Conservation (phyloP, 2,888 invertebrate genomes). For the Drosophila pseudotalamancana region DNA sequence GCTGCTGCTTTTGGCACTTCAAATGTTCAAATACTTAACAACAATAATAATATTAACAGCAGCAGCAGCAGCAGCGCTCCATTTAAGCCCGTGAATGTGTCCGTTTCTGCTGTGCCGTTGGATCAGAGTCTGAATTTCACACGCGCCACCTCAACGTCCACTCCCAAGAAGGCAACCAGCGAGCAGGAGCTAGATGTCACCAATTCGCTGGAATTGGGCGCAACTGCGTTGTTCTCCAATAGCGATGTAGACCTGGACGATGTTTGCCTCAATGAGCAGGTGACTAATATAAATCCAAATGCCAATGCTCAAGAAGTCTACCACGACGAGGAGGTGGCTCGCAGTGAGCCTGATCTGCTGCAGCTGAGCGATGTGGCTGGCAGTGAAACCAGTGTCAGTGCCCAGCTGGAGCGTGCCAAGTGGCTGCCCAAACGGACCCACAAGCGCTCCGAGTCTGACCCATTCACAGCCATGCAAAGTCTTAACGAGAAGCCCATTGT, state of each 20-base stretch:
- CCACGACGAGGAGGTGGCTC: conserved; percentile 82
- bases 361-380: conserved; percentile 47
- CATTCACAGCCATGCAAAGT: conserved; percentile 76
- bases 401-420: conserved; percentile 54
- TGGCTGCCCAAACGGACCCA: conserved; percentile 79
- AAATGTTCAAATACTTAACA: conserved; percentile 18
- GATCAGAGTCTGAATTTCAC: conserved; percentile 65
- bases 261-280: conserved; percentile 91
- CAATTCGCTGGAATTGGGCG: conserved; percentile 86
- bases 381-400: conserved; percentile 32
- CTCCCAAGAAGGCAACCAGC: conserved; percentile 65
- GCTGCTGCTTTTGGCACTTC: conserved; percentile 2
- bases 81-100: conserved; percentile 57
- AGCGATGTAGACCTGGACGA: conserved; percentile 93
- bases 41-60: conserved; percentile 51
- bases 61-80: conserved; percentile 36
- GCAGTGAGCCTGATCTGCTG: conserved; percentile 83
- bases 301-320: conserved; percentile 55
- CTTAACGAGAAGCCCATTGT: conserved; percentile 36
- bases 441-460: conserved; percentile 84
- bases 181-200: conserved; percentile 81
- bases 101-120: conserved; percentile 27
- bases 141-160: conserved; percentile 59
- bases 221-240: conserved; percentile 93
- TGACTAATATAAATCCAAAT: conserved; percentile 81